Conservation (phyloP, 2,888 invertebrate species). For the Aspidiotus rigidus region DNA sequence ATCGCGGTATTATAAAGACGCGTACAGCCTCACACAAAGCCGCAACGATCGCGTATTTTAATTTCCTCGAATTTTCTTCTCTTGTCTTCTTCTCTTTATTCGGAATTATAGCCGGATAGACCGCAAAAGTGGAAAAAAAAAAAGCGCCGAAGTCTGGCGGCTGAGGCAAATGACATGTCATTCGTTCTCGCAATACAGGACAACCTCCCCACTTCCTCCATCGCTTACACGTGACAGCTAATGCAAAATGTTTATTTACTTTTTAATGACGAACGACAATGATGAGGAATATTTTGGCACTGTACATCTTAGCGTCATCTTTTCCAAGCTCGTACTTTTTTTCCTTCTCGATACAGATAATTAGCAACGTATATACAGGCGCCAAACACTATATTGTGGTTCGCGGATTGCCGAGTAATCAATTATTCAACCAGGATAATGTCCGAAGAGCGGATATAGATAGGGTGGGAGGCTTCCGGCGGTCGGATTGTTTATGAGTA, state of each 20-base stretch:
- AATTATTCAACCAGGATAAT: too few relatives aligned
- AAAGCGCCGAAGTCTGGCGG: background rate
- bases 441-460: too few relatives aligned
- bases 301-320: background rate
- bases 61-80: background rate
- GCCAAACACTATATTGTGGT: too few relatives aligned
- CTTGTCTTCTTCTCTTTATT: background rate
- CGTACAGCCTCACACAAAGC: constrained; percentile 17
- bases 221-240: background rate
- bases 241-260: background rate
- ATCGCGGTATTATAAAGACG: constrained; percentile 1
- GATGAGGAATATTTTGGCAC: constrained; percentile 1
- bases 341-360: too few relatives aligned
- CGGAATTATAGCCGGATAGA: background rate
- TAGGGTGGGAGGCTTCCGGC: too few relatives aligned
- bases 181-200: background rate
- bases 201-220: too few relatives aligned
- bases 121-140: background rate
- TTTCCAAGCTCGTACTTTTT: too few relatives aligned
- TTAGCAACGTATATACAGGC: too few relatives aligned
- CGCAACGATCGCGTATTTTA: constrained; percentile 25
- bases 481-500: too few relatives aligned
- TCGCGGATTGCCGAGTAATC: too few relatives aligned
- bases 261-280: background rate
- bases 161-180: constrained; percentile 2